Evolutionary conservation across 1,140 invertebrate species (phyloP).

Genomic region (Zaprionus capensis): DNA sequence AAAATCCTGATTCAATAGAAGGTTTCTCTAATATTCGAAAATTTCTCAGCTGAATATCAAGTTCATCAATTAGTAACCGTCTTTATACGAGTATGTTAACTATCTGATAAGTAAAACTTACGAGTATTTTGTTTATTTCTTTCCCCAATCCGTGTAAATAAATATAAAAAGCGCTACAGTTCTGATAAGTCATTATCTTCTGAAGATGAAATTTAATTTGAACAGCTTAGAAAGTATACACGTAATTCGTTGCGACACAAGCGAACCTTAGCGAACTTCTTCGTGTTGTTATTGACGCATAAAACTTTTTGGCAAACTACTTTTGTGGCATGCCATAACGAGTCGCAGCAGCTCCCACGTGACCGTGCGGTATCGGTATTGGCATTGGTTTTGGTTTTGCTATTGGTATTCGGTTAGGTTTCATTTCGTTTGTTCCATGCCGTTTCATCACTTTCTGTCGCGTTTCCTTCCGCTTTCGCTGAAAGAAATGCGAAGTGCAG

Average conservation of each 20-base stretch:
- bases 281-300: conserved; percentile 47
- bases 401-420: conserved; percentile 4
- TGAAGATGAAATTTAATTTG: neutral
- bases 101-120: too few relatives aligned
- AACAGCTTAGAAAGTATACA: conserved; percentile 12
- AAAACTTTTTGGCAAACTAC: conserved; percentile 47
- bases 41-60: too few relatives aligned
- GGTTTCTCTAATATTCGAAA: too few relatives aligned
- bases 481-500: neutral
- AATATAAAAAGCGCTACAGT: too few relatives aligned
- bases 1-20: too few relatives aligned
- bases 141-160: too few relatives aligned
- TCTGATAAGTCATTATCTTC: too few relatives aligned
- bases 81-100: too few relatives aligned
- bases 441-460: neutral
- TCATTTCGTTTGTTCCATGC: neutral
- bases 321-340: conserved; percentile 32
- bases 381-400: neutral
- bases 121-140: too few relatives aligned
- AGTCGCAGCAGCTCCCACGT: conserved; percentile 37
- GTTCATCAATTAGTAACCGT: too few relatives aligned
- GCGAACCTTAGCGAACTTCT: neutral
- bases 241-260: neutral
- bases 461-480: conserved; percentile 15
- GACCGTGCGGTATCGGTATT: neutral